Evolutionary conservation across 1,140 invertebrate species (phyloP).

Genomic region (Sesamia nonagrioides): DNA sequence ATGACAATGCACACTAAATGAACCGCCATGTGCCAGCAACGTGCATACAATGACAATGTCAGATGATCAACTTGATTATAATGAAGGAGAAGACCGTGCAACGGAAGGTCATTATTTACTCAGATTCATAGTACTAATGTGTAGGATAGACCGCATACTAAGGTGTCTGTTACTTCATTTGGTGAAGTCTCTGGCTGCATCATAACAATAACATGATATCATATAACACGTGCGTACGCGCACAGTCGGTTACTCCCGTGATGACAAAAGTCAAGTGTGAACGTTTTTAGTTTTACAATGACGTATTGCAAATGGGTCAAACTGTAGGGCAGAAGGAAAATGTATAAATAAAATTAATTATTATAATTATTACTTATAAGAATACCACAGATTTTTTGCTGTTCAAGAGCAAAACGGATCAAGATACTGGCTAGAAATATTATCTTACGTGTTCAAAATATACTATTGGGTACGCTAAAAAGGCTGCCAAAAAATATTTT

Average conservation of each 20-base stretch:
- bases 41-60: background rate
- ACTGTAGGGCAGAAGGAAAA: background rate
- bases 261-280: background rate
- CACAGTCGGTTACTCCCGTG: background rate
- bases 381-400: too few species aligned
- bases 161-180: too few species aligned
- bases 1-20: background rate
- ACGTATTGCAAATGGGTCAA: background rate
- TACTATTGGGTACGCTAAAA: too few species aligned
- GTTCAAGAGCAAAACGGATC: too few species aligned
- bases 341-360: background rate
- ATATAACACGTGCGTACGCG: background rate
- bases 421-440: too few species aligned
- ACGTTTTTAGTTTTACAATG: background rate
- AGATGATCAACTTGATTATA: background rate
- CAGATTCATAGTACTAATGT: background rate
- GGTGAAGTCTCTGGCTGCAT: too few species aligned
- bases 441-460: too few species aligned
- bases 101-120: constrained; percentile 5
- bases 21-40: background rate
- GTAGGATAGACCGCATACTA: too few species aligned
- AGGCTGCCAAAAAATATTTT: too few species aligned
- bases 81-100: background rate
- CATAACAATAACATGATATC: background rate
- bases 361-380: background rate